These are phyloP conservation scores for Drosophila tanythrix DNA, from an alignment of 2,888 invertebrate species.

Conservation along the genomic window DNA sequence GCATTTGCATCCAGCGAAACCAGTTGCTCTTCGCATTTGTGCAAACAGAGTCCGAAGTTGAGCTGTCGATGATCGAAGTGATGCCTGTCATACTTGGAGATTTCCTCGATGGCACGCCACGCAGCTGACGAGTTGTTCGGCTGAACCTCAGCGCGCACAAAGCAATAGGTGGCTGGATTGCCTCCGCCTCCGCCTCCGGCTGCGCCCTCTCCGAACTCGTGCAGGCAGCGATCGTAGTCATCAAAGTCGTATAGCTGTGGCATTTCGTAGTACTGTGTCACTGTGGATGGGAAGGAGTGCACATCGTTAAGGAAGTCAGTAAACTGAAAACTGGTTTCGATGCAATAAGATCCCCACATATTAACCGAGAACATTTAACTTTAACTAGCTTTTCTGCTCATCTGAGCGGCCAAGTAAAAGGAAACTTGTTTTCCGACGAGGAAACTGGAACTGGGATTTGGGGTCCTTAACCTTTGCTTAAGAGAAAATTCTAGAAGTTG, in stretches of 20 bases:
- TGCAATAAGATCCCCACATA: constrained; percentile 26
- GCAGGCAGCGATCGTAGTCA: constrained; percentile 83
- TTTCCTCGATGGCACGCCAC: constrained; percentile 76
- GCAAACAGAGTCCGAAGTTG: constrained; percentile 79
- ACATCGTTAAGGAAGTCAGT: constrained; percentile 37
- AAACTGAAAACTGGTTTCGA: constrained; percentile 39
- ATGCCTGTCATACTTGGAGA: constrained; percentile 77
- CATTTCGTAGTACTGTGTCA: constrained; percentile 84
- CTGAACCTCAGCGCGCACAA: constrained; percentile 79
- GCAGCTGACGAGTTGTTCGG: constrained; percentile 65
- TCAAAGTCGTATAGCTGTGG: constrained; percentile 82
- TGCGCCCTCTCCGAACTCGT: constrained; percentile 55
- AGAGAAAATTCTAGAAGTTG: constrained; percentile 7
- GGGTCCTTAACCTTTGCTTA: constrained; percentile 12
- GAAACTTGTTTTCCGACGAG: constrained; percentile 51
- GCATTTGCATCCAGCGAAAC: constrained; percentile 42
- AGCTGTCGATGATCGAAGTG: constrained; percentile 82
- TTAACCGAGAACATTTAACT: constrained; percentile 26
- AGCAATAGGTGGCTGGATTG: constrained; percentile 75
- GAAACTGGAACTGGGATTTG: constrained; percentile 29
- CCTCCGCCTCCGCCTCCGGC: background rate
- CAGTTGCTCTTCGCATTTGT: constrained; percentile 69
- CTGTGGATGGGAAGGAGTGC: constrained; percentile 48
- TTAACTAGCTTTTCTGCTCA: constrained; percentile 15
- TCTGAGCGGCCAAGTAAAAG: constrained; percentile 45